phyloP scores from a whole-genome alignment of 1,140 invertebrate species.

The Zophobas atratus region DNA sequence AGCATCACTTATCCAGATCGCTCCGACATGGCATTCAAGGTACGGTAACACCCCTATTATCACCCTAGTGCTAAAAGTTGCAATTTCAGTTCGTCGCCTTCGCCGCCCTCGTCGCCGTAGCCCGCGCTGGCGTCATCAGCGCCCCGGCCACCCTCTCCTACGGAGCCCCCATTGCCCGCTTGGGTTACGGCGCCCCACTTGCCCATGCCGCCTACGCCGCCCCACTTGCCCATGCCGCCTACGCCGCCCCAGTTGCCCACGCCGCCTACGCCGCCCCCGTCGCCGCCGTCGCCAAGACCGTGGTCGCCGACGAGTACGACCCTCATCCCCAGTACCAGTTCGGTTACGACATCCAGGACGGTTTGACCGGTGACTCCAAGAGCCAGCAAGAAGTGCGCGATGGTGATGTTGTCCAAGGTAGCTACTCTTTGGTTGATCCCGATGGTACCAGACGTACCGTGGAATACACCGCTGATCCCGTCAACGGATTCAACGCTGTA shows the following conservation, averaged over 20 bases:
- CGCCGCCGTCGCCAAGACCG: conserved; percentile 56
- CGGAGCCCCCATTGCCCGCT: conserved; percentile 3
- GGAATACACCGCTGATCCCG: conserved; percentile 76
- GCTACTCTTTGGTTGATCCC: conserved; percentile 76
- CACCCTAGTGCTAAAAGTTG: neutral
- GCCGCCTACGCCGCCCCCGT: conserved; percentile 57
- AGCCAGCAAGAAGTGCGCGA: conserved; percentile 73
- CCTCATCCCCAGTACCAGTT: conserved; percentile 74
- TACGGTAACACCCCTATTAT: conserved; percentile 47
- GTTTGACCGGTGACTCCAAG: conserved; percentile 76
- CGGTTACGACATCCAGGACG: conserved; percentile 75
- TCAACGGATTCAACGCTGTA: conserved; percentile 60
- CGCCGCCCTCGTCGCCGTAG: conserved; percentile 58
- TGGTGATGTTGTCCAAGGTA: conserved; percentile 65
- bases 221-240: conserved; percentile 36
- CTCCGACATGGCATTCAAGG: conserved; percentile 45
- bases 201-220: conserved; percentile 1
- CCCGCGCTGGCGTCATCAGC: conserved; percentile 54
- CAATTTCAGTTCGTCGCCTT: conserved; percentile 38
- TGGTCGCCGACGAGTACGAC: conserved; percentile 68
- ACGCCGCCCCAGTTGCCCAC: conserved; percentile 47
- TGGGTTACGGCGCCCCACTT: conserved; percentile 49
- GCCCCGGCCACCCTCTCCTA: conserved; percentile 51
- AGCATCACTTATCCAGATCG: conserved; percentile 22
- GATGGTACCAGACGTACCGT: conserved; percentile 77